Evolutionary conservation across 1,140 invertebrate genomes (phyloP), one percentile per base, ranked within the genome.

Genomic region (Laupala kohalensis): DNA sequence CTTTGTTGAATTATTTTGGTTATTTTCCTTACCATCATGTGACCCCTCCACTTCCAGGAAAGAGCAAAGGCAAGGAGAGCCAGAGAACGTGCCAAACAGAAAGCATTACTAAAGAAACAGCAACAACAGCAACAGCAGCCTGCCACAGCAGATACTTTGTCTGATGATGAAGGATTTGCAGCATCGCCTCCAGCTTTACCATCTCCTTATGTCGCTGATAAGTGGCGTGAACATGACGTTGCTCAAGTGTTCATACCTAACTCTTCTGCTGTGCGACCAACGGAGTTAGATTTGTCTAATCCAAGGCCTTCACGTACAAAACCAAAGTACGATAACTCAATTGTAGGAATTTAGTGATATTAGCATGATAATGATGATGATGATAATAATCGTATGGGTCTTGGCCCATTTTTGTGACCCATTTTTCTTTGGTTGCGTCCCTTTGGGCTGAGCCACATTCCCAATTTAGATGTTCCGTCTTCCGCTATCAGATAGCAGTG

Each of bases 41-140:
- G n/a, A n/a, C n/a, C n/a, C n/a, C n/a, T 25, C 15, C 64, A 53
- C 70, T 24, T 72, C 15, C 64, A 89, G 80, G 89, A 94, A 78
- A 86, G 87, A 74, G 86, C 87, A 6, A 89, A 88, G 77, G 84
- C 85, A 1, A 86, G 84, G 76, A 81, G 89, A 72, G 89, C 90
- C 0, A 84, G 86, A 67, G 87, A 90, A 77, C 80, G 83, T 75
- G 87, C 87, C 0, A 86, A 82, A 71, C 86, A 89, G 75, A 90
- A 87, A 76, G 88, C 89, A 62, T 78, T 89, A 27, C 82, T 86
- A 64, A 86, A 87, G 73, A 82, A 82, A 74, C 84, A 83, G 68
- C 77, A 78, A n/a, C 78, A 82, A 75, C 75, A 76, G 69, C 69
- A 76, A 72, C 75, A 76, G 64, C 80, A 80, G 64, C 75, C 79